Conservation (phyloP, 2,797 vertebrate genomes). For the Coendou prehensilis region DNA sequence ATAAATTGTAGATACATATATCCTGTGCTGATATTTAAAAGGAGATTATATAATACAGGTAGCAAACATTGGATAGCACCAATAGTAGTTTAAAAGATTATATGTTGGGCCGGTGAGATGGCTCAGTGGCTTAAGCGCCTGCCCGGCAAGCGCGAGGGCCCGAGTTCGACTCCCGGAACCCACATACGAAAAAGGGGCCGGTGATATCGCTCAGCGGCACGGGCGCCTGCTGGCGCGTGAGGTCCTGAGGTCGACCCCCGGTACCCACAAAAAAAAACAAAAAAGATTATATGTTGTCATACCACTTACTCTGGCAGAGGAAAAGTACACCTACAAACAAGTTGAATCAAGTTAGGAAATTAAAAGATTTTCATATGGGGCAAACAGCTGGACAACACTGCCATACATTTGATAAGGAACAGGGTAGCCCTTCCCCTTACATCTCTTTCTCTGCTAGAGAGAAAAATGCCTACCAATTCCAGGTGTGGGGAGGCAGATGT, state of each 20-base stretch:
- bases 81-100: not conserved
- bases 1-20: not conserved
- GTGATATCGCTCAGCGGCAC: no score
- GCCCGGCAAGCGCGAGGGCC: no score
- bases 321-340: not conserved
- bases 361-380: not conserved
- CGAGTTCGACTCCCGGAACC: no score
- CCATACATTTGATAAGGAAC: not conserved
- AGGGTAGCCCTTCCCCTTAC: not conserved
- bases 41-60: not conserved
- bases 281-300: not conserved
- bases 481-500: not conserved
- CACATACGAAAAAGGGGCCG: no score
- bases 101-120: not conserved
- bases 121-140: no score
- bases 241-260: no score
- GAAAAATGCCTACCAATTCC: not conserved
- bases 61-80: conserved; percentile 30
- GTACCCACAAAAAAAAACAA: no score
- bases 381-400: not conserved
- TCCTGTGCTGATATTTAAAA: conserved; percentile 16
- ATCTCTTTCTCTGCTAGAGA: conserved; percentile 5
- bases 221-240: no score
- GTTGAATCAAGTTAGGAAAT: not conserved
- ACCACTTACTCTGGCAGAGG: not conserved